Evolutionary conservation across 2,797 vertebrate genomes (phyloP).

Genomic region (Paedocypris micromegethes): DNA sequence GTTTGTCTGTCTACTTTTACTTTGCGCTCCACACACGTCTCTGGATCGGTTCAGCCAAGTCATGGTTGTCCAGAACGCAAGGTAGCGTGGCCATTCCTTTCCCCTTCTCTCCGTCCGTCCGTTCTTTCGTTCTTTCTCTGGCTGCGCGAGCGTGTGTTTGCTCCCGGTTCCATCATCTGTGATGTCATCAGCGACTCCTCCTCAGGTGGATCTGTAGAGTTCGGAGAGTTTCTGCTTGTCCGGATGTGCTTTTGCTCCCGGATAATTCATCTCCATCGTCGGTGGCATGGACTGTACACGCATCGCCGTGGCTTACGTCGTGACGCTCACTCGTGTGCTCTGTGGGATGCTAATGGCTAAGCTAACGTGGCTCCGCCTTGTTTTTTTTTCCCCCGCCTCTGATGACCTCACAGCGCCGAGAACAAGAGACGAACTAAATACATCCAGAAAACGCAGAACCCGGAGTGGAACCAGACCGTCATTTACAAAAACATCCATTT

Average conservation of each 20-base stretch:
- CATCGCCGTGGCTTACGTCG: conserved; percentile 14
- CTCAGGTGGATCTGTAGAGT: conserved; percentile 21
- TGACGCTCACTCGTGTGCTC: not conserved
- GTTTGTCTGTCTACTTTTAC: conserved; percentile 56
- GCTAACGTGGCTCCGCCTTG: conserved; percentile 6
- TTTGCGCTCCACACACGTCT: conserved; percentile 73
- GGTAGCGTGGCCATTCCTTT: conserved; percentile 83
- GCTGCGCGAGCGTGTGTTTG: not conserved
- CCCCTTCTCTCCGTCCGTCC: conserved; percentile 61
- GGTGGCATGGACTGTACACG: conserved; percentile 32
- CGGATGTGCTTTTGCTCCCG: conserved; percentile 33
- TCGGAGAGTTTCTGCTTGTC: conserved; percentile 9
- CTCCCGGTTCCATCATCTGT: conserved; percentile 24
- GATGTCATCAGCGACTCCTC: conserved; percentile 42
- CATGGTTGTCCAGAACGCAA: conserved; percentile 99
- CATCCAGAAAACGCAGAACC: conserved; percentile 91
- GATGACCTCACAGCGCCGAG: conserved; percentile 78
- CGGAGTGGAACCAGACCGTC: conserved; percentile 99
- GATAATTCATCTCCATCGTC: conserved; percentile 40
- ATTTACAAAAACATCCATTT: conserved; percentile 98
- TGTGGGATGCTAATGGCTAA: not conserved
- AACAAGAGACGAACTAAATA: conserved; percentile 95
- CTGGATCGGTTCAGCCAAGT: conserved; percentile 94
- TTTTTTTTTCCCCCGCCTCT: conserved; percentile 41
- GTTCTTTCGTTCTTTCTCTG: conserved; percentile 22